Base-by-base conservation (phyloP, 2,113 vertebrate species). In the Vimba vimba region DNA sequence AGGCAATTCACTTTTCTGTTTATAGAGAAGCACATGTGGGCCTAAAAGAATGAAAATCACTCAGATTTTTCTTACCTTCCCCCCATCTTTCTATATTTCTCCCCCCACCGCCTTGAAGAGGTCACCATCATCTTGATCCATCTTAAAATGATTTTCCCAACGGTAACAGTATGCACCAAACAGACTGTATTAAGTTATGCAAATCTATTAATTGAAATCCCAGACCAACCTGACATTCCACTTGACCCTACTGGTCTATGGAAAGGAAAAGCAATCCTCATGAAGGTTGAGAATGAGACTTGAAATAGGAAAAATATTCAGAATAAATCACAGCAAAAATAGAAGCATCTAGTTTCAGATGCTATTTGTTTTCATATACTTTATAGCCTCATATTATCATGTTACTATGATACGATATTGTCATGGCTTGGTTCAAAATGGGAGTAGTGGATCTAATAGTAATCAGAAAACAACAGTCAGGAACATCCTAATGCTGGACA, bases 171-270 rank as follows among this genome's bases (percentile, higher is more conserved):
- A 36, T 86, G 39, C 86, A 82, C 86, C 78, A 76, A 88, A 86
- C 82, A 83, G 81, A 87, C 79, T 82, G 83, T 68, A 90, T 91
- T 88, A 89, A 82, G 84, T 83, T 91, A 88, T 91, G 88, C 74
- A 90, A 90, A 90, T 91, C 5, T 66, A 62, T 84, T 86, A 85
- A 89, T 83, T 88, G 80, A 87, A 88, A 89, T 87, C 83, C 57
- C 52, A 76, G 86, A 82, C 86, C 71, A 52, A 85, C 84, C 47
- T 23, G 78, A 87, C 73, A 75, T 81, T 86, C 83, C 74, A 80
- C 59, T 78, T 87, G 86, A 89, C 87, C 83, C 55, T 73, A 11
- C 76, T 50, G 68, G 64, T 83, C 79, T 82, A 10, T 19, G 39
- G 50, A 52, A 39, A 25, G 11, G 69, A 88, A 88, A 79, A 27